Conservation (phyloP, 1,140 invertebrate genomes). For the Homarus americanus region DNA sequence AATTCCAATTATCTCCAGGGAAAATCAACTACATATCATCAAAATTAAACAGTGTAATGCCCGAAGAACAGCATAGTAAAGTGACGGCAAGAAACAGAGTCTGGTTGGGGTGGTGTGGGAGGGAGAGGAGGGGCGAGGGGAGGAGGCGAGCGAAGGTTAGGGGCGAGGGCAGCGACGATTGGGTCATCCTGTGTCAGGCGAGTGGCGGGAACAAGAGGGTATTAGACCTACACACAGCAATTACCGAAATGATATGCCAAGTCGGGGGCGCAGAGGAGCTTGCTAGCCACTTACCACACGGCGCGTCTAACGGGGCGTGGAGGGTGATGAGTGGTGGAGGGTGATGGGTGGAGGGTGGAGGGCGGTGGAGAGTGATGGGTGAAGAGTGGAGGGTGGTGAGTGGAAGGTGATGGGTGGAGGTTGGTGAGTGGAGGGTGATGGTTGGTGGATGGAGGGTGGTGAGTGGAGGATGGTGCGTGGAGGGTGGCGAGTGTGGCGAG, state of each 20-base stretch:
- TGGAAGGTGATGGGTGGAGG: background rate
- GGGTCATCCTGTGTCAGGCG: conserved; percentile 16
- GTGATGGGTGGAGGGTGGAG: background rate
- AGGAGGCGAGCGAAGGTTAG: background rate
- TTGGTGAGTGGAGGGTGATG: background rate
- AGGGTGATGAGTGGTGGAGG: background rate
- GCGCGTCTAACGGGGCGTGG: background rate
- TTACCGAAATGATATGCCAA: conserved; percentile 44
- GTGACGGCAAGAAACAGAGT: no score
- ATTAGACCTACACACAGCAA: conserved; percentile 44
- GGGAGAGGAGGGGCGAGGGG: background rate
- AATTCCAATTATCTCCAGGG: background rate
- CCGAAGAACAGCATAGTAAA: no score
- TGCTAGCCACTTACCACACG: background rate
- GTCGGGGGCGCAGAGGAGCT: background rate
- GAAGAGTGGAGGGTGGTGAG: background rate
- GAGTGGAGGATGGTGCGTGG: no score
- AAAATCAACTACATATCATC: background rate
- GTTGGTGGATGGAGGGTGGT: no score
- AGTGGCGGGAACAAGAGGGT: conserved; percentile 23
- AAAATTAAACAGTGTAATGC: background rate
- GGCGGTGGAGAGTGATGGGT: background rate
- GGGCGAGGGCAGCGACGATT: background rate
- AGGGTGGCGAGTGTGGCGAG: no score
- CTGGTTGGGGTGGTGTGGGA: background rate